Conservation (phyloP, 2,113 vertebrate species). For the Vimba vimba region DNA sequence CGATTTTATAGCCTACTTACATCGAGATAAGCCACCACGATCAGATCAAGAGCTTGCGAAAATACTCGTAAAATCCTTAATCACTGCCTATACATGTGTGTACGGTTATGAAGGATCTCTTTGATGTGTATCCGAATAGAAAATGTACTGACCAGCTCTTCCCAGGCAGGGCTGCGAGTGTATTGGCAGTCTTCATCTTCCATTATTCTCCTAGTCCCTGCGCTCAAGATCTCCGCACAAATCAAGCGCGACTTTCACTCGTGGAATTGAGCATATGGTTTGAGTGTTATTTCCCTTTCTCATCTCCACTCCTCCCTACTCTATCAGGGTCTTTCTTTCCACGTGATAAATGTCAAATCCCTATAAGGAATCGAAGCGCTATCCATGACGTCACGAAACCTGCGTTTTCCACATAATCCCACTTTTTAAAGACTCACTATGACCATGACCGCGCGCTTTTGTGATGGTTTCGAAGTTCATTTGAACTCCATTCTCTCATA, state of each 20-base stretch:
- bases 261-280: slow-evolving; percentile 40
- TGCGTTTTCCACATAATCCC: neutral
- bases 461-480: neutral
- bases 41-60: neutral
- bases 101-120: neutral
- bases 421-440: no score
- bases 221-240: slow-evolving; percentile 42
- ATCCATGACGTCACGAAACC: slow-evolving; percentile 52
- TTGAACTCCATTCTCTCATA: neutral
- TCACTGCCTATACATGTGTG: neutral
- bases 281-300: slow-evolving; percentile 45
- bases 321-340: slow-evolving; percentile 55
- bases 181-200: slow-evolving; percentile 81
- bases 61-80: neutral
- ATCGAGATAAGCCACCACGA: neutral
- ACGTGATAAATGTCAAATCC: slow-evolving; percentile 74
- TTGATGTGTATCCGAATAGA: neutral
- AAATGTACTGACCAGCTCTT: slow-evolving; percentile 78
- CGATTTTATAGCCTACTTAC: neutral
- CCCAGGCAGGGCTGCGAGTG: slow-evolving; percentile 85
- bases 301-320: slow-evolving; percentile 42
- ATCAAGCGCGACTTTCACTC: neutral
- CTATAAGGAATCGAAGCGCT: slow-evolving; percentile 54
- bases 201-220: slow-evolving; percentile 71
- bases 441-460: neutral